These are phyloP conservation scores for Monochamus alternatus DNA, from an alignment of 2,888 invertebrate species.

Conservation along the genomic window DNA sequence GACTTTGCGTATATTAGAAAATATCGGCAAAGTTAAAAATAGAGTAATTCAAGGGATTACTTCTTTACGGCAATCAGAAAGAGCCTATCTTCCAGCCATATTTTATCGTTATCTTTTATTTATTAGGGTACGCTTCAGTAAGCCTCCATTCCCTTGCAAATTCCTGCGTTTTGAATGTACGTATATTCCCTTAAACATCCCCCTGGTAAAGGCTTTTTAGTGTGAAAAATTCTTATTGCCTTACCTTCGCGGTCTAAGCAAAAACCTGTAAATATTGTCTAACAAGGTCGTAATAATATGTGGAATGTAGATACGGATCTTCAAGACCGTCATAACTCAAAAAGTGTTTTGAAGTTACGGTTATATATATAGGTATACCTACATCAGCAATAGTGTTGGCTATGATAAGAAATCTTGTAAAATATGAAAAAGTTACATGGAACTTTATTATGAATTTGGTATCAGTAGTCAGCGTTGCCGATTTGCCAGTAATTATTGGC, in stretches of 20 bases:
- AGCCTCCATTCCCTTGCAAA: neutral
- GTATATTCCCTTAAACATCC: neutral
- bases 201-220: neutral
- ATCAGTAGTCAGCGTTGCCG: too few relatives aligned
- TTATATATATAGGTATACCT: too few relatives aligned
- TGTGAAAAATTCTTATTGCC: neutral
- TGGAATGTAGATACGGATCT: too few relatives aligned
- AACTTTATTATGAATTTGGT: too few relatives aligned
- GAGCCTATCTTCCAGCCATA: constrained; percentile 9
- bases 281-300: too few relatives aligned
- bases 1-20: neutral
- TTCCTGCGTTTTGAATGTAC: neutral
- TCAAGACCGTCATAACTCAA: too few relatives aligned
- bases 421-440: too few relatives aligned
- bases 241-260: neutral
- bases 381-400: too few relatives aligned
- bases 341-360: too few relatives aligned
- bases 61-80: constrained; percentile 10
- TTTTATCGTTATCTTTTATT: constrained; percentile 13
- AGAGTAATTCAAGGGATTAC: constrained; percentile 5
- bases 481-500: too few relatives aligned
- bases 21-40: constrained; percentile 1
- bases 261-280: too few relatives aligned
- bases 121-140: neutral
- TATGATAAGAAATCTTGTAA: too few relatives aligned